Percentiles rank a stretch among this genome's conserved stretches.
These are phyloP conservation scores for Iguana delicatissima DNA, from an alignment of 2,797 vertebrate species.

Conservation along the genomic window DNA sequence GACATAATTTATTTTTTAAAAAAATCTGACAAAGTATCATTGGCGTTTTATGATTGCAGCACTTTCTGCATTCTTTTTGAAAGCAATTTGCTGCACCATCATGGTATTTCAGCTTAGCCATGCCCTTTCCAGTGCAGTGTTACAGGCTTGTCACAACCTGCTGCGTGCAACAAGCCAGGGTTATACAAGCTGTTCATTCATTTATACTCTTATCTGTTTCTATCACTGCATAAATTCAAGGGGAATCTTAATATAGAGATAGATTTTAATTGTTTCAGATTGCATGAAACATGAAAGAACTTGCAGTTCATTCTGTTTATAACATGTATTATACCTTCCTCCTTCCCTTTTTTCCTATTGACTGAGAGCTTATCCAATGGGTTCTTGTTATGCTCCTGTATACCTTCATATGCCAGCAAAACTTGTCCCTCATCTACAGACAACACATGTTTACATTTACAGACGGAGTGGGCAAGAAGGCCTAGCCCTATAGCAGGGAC, in stretches of 20 bases:
- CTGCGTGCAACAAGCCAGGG: neutral
- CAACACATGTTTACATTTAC: neutral
- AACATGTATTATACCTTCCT: constrained; percentile 66
- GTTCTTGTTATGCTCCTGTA: neutral
- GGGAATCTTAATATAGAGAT: constrained; percentile 39
- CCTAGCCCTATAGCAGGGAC: neutral
- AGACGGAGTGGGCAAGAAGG: neutral
- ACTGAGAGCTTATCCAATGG: too few species aligned
- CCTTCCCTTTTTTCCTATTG: constrained; percentile 27
- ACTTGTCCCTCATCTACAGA: neutral
- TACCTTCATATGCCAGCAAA: neutral
- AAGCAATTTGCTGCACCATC: neutral
- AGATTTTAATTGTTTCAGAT: constrained; percentile 65
- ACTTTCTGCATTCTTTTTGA: neutral
- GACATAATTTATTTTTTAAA: too few species aligned
- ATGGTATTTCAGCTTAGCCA: neutral
- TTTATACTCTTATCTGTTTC: neutral
- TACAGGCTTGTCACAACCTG: neutral
- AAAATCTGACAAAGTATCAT: neutral
- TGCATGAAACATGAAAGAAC: constrained; percentile 51
- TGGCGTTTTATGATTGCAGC: neutral
- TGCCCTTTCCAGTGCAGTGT: neutral
- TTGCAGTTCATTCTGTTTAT: constrained; percentile 64
- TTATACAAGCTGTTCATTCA: neutral
- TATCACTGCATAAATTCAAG: neutral